Conservation (phyloP, 2,797 vertebrate genomes). For the Acanthopagrus latus region DNA sequence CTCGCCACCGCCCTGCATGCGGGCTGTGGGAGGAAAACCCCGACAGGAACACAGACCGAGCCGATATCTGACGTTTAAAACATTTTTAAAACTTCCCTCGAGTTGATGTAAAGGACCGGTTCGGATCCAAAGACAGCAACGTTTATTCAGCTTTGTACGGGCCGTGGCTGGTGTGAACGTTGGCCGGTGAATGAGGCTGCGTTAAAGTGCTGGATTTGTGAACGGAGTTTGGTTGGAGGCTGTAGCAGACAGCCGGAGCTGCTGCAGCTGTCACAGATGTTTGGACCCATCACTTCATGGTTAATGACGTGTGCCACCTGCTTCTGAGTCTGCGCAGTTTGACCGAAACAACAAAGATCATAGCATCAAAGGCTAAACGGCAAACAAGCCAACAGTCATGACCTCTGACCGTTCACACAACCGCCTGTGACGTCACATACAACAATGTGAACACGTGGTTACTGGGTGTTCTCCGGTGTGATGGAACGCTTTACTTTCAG, state of each 20-base stretch:
- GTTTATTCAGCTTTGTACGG: accelerated
- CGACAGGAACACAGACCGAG: accelerated
- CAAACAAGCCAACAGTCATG: neutral
- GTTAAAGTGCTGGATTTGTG: neutral
- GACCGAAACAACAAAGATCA: neutral
- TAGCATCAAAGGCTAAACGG: accelerated
- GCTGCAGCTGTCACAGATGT: conserved; percentile 39
- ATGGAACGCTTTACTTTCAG: neutral
- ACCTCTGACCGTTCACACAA: neutral
- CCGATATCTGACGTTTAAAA: neutral
- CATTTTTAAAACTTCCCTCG: no score
- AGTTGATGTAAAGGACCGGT: neutral
- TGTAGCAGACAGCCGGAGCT: conserved; percentile 11
- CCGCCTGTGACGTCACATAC: neutral
- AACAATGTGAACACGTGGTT: no score
- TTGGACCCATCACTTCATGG: neutral
- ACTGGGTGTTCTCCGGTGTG: neutral
- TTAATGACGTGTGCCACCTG: conserved; percentile 4
- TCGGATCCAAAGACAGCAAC: no score
- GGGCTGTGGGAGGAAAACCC: neutral
- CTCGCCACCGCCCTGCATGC: conserved; percentile 39
- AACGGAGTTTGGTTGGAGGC: conserved; percentile 14
- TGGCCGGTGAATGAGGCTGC: neutral
- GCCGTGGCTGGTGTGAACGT: neutral
- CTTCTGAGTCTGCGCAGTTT: neutral